Base-by-base conservation (phyloP, 2,888 invertebrate genomes). In the Nipponacmea schrenckii region DNA sequence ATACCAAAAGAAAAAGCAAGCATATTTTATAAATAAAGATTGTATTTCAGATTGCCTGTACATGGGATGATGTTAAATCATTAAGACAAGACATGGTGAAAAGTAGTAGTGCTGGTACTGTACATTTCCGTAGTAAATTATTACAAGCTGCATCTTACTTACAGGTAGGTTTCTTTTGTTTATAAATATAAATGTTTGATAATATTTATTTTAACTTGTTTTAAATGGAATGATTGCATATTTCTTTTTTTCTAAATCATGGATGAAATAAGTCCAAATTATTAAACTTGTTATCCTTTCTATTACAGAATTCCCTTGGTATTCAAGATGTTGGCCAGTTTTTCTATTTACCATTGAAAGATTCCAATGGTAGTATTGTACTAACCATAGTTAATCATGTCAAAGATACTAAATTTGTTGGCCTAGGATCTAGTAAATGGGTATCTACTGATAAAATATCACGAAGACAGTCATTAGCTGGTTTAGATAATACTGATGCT, bases 41-140 rank as follows among this genome's bases (percentile, higher is more conserved):
- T 39, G 39, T 39, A 39, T 79, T 82, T 1, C 84, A 94, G 94
- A 94, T 98, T 50, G 95, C 97, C 0, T 96, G 97, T 88, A 94
- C 96, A 0, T 98, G 98, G 98, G 96, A 97, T 83, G 97, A 98
- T 86, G 95, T 96, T 10, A 97, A 96, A 86, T 92, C 94, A 2
- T 90, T 98, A 1, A 92, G 95, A n/a, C 93, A 94, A 31, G 97
- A 97, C 86, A 96, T 98, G 95, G 97, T 97, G 87, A 95, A 96
- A 84, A 95, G 95, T 87, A 93, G 95, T 1, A 95, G 94, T 17
- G 96, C 96, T 0, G 95, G 96, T 1, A 93, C 94, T 56, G 91
- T 92, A 79, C 96, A 96, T 89, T 96, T 97, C 89, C 92, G 97
- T 73, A 93, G 95, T 79, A 97, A 97, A 89, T 91, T 98, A 3